Evolutionary conservation across 2,113 vertebrate species (phyloP).

Genomic region (Maccullochella peelii): DNA sequence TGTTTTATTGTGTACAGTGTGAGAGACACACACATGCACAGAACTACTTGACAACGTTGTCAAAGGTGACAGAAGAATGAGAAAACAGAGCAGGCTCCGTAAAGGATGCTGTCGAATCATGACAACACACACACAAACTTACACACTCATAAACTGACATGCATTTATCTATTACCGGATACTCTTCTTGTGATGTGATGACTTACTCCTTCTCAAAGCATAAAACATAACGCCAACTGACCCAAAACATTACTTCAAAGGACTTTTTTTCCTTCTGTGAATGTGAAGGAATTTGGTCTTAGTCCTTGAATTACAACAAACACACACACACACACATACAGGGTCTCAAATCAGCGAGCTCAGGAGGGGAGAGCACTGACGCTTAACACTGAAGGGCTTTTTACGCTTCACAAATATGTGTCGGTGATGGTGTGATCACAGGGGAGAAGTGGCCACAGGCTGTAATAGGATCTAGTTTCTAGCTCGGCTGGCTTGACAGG

Average conservation of each 20-base stretch:
- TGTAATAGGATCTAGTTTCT: constrained; percentile 45
- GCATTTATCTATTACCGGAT: background rate
- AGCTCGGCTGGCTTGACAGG: constrained; percentile 18
- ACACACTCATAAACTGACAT: background rate
- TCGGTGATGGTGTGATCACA: constrained; percentile 48
- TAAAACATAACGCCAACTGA: background rate
- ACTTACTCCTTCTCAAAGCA: background rate
- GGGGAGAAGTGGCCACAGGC: constrained; percentile 44
- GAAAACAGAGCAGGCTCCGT: background rate
- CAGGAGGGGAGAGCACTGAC: background rate
- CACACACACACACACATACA: constrained; percentile 8
- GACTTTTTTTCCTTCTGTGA: background rate
- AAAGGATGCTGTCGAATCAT: background rate
- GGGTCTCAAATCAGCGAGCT: constrained; percentile 13
- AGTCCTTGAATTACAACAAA: background rate
- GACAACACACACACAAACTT: background rate
- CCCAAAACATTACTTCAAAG: background rate
- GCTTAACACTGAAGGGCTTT: background rate
- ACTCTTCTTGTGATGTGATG: background rate
- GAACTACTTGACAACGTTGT: constrained; percentile 6
- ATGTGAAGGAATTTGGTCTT: background rate
- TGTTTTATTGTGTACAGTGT: background rate
- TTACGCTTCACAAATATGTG: constrained; percentile 25
- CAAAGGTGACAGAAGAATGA: constrained; percentile 27
- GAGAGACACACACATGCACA: background rate